Base-by-base conservation (phyloP, 2,888 invertebrate genomes). In the Hyposoter dolosus region DNA sequence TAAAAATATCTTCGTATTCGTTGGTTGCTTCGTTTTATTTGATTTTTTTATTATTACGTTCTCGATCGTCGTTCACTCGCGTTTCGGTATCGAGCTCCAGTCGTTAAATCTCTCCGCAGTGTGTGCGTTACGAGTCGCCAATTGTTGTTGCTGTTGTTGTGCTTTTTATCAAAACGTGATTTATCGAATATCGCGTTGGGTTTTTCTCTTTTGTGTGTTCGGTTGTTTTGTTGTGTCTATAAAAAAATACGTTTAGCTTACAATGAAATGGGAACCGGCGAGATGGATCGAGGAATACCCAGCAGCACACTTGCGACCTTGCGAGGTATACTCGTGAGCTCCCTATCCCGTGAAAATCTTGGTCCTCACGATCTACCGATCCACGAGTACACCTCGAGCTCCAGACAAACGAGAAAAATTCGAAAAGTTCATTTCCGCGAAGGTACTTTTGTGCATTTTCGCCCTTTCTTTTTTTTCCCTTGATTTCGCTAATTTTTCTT, bases 311-410 rank as follows among this genome's bases (percentile, higher is more conserved):
- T 95, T 84, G 95, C 95, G 88, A 95, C 95, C 88, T 94, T 96
- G 83, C 92, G 95, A 84, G 95, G 95, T 79, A 95, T 96, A 89
- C 94, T 96, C 80, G 95, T 95, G 89, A 95, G 95, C 85, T 95
- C 95, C 60, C 90, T 96, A 90, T 95, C 95, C 47, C 94, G 95
- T 86, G 96, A 96, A 93, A 96, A 96, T 92, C 94, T 95, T 82
- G 95, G 95, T 10, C 94, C 94, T 60, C 93, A 94, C 90, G 95
- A 95, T 90, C 91, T 95, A 74, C 91, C 93, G 71, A 82, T 92
- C 81, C 92, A 91, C 80, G 93, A 93, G 86, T 90, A 90, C 76
- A 89, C 85, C n/a, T 85, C 88, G 75, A 90, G 91, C 85, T 80
- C 77, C 45, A 69, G 86, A 56, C 82, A 69, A 74, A 40, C 66